Evolutionary conservation across 2,888 invertebrate genomes (phyloP).

Genomic region (Xanthia togata): DNA sequence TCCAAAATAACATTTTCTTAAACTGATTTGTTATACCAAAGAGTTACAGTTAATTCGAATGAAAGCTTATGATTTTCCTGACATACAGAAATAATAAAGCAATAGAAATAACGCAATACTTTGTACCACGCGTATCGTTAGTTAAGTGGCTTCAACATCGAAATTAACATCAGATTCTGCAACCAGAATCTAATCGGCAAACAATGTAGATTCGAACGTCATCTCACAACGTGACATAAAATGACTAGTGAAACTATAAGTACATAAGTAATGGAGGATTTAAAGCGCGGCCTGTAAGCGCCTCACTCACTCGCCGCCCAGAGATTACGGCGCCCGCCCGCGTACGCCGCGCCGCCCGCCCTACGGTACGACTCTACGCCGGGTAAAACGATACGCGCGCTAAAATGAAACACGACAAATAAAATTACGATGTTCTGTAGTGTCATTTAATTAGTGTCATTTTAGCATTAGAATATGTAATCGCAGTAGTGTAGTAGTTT

Average conservation of each 20-base stretch:
- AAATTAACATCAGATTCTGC: not conserved
- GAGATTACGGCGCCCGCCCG: conserved; percentile 81
- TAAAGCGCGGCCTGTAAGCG: conserved; percentile 66
- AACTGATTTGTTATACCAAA: not conserved
- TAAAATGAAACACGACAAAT: conserved; percentile 53
- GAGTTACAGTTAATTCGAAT: not conserved
- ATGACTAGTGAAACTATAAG: conserved; percentile 39
- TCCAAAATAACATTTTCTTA: not conserved
- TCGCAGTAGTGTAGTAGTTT: conserved; percentile 24
- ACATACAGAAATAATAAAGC: not conserved
- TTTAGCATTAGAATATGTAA: conserved; percentile 31
- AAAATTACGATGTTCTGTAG: conserved; percentile 34
- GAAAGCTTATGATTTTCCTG: not conserved
- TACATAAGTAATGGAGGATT: conserved; percentile 66
- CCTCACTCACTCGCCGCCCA: conserved; percentile 80
- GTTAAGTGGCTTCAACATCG: not conserved
- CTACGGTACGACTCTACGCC: conserved; percentile 56
- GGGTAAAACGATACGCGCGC: conserved; percentile 49
- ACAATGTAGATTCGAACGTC: conserved; percentile 14
- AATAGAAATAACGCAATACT: not conserved
- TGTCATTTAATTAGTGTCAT: conserved; percentile 38
- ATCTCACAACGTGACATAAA: conserved; percentile 29
- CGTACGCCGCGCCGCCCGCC: conserved; percentile 65
- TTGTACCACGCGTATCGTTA: not conserved
- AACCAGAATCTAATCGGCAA: not conserved